Conservation (phyloP, 1,140 invertebrate genomes). For the Tetramorium alpestre region DNA sequence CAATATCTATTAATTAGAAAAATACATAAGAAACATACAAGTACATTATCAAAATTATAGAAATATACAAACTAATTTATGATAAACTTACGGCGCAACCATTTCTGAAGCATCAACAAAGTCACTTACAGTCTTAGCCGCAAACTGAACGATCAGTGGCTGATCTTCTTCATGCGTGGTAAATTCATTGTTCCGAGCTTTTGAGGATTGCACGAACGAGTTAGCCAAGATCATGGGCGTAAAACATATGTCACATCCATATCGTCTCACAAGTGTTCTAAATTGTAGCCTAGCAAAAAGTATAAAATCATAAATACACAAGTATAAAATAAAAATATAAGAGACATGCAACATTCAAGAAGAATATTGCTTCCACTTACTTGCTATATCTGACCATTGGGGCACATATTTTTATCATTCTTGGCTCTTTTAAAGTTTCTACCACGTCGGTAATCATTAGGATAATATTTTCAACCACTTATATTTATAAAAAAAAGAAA, state of each 20-base stretch:
- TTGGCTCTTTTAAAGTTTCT: constrained; percentile 88
- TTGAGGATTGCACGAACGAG: constrained; percentile 95
- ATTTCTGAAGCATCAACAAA: constrained; percentile 94
- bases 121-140: constrained; percentile 93
- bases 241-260: constrained; percentile 96
- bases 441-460: constrained; percentile 85
- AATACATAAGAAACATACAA: neutral
- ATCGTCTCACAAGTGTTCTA: constrained; percentile 92
- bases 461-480: neutral
- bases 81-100: constrained; percentile 90
- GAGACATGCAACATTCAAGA: constrained; percentile 18
- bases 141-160: constrained; percentile 97
- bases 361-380: constrained; percentile 84
- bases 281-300: constrained; percentile 90
- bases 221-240: constrained; percentile 99
- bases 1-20: constrained; percentile 87
- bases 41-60: constrained; percentile 2
- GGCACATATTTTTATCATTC: constrained; percentile 93
- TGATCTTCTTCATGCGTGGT: constrained; percentile 91
- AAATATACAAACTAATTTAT: constrained; percentile 1
- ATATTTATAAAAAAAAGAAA: constrained; percentile 13
- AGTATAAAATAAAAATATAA: neutral
- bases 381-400: constrained; percentile 99
- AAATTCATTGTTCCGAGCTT: constrained; percentile 96
- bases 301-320: constrained; percentile 13